phyloP scores from a whole-genome alignment of 2,888 invertebrate species.

The Pasiphila rectangulata region DNA sequence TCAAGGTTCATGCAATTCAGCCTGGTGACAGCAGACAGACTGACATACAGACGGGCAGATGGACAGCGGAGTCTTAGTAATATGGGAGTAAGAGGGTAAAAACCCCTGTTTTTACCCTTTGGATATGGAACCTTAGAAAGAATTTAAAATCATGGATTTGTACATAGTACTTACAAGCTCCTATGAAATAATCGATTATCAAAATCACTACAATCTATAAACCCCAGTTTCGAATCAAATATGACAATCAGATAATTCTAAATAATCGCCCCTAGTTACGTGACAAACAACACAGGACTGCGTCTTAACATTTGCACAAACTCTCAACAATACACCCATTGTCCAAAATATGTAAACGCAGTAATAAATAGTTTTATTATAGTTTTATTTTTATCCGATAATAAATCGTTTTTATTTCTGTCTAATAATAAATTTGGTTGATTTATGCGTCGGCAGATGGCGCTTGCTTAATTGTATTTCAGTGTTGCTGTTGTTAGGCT shows the following conservation, averaged over 20 bases:
- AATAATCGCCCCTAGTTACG: conserved; percentile 38
- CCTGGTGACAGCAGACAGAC: too few relatives aligned
- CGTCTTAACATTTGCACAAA: conserved; percentile 33
- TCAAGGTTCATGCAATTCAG: too few relatives aligned
- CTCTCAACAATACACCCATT: conserved; percentile 13
- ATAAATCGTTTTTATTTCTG: conserved; percentile 20
- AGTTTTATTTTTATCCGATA: conserved; percentile 21
- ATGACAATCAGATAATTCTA: conserved; percentile 49
- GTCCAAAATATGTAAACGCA: conserved; percentile 8
- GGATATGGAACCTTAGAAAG: too few relatives aligned
- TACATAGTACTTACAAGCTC: too few relatives aligned
- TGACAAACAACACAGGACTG: conserved; percentile 33
- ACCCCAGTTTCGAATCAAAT: conserved; percentile 17
- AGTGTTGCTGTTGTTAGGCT: conserved; percentile 14
- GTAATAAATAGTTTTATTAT: conserved; percentile 22
- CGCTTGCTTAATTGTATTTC: conserved; percentile 21
- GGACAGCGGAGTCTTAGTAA: too few relatives aligned
- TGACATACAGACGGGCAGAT: too few relatives aligned
- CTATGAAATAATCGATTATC: background rate
- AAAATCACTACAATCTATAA: background rate
- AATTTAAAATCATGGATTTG: too few relatives aligned
- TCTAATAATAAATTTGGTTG: conserved; percentile 24
- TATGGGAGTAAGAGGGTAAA: too few relatives aligned
- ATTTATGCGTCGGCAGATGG: conserved; percentile 29
- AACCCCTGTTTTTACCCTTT: too few relatives aligned